These are phyloP conservation scores for Celastrina argiolus DNA, from an alignment of 2,888 invertebrate genomes.

Conservation along the genomic window DNA sequence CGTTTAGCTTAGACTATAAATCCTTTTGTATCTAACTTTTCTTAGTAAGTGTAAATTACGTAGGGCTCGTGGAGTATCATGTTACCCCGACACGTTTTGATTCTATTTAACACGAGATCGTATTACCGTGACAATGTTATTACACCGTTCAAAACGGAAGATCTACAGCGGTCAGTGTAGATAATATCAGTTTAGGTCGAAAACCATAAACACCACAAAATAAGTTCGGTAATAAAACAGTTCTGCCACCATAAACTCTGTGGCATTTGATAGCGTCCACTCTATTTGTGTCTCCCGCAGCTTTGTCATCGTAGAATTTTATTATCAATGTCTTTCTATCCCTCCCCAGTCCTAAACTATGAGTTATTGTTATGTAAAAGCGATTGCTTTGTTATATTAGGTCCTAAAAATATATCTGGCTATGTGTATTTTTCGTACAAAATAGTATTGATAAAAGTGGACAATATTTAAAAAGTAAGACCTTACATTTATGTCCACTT, in stretches of 20 bases:
- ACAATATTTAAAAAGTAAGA: too few relatives aligned
- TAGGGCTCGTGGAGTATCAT: neutral
- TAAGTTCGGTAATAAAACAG: constrained; percentile 14
- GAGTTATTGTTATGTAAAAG: neutral
- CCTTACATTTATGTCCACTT: too few relatives aligned
- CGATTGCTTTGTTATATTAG: neutral
- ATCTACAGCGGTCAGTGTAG: neutral
- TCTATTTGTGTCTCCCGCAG: neutral
- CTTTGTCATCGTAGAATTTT: neutral
- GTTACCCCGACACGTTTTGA: neutral
- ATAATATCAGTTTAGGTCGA: constrained; percentile 5
- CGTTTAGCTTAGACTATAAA: too few relatives aligned
- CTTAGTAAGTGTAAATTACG: neutral
- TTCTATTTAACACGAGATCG: constrained; percentile 2
- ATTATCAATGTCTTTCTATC: constrained; percentile 17
- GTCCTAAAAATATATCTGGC: neutral
- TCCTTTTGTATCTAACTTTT: neutral
- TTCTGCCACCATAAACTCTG: neutral
- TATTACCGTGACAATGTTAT: neutral
- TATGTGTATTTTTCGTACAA: too few relatives aligned
- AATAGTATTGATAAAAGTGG: too few relatives aligned
- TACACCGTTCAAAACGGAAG: neutral
- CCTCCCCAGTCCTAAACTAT: neutral
- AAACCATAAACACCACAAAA: constrained; percentile 18
- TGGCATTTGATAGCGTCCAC: constrained; percentile 8